These are phyloP conservation scores for Anguilla obscura DNA, from an alignment of 2,797 vertebrate genomes.

Conservation along the genomic window DNA sequence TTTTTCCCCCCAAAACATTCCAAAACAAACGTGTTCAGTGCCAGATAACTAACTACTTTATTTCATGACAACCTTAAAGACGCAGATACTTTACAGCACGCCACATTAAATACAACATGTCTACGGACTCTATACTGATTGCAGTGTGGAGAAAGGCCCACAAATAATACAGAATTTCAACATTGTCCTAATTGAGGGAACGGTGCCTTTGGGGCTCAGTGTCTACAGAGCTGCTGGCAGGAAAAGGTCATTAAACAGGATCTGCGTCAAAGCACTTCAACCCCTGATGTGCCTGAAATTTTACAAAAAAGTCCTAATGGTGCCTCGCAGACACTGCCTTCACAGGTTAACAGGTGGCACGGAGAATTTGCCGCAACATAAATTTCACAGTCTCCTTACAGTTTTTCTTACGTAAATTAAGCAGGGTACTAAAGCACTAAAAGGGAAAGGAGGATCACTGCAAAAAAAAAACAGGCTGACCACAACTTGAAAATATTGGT, in stretches of 20 bases:
- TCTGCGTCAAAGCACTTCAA: constrained; percentile 28
- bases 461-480: not conserved
- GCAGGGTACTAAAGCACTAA: not conserved
- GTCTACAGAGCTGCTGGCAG: constrained; percentile 3
- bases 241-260: constrained; percentile 12
- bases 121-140: not conserved
- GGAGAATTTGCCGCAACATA: constrained; percentile 11
- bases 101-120: not conserved
- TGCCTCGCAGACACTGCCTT: not conserved
- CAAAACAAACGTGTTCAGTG: not conserved
- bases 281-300: not conserved
- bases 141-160: no score
- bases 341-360: constrained; percentile 11
- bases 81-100: not conserved
- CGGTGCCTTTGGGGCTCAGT: not conserved
- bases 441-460: not conserved
- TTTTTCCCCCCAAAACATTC: not conserved
- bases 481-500: not conserved
- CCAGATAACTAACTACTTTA: not conserved
- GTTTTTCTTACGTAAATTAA: constrained; percentile 9
- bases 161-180: constrained; percentile 10
- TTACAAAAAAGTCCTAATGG: not conserved
- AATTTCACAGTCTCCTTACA: constrained; percentile 26
- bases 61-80: not conserved
- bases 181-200: constrained; percentile 11